Conservation (phyloP, 2,113 vertebrate genomes). For the Coracopsis vasa region DNA sequence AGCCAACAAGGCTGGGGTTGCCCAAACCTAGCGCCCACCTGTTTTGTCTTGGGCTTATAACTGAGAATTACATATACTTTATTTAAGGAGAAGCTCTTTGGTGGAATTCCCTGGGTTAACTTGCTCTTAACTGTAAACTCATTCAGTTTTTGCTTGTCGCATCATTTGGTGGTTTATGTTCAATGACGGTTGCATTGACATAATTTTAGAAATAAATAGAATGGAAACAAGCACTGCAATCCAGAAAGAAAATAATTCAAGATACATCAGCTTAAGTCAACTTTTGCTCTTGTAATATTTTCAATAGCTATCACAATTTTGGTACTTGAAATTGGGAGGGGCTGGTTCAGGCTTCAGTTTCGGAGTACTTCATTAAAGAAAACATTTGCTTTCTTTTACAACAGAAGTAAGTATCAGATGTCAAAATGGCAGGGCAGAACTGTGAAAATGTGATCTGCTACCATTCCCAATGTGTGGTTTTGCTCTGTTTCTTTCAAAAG, state of each 20-base stretch:
- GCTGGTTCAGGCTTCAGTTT: background rate
- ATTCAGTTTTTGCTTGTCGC: rapidly evolving
- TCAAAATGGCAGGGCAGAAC: background rate
- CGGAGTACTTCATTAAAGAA: background rate
- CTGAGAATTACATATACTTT: background rate
- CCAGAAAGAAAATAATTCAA: background rate
- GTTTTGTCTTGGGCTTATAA: background rate
- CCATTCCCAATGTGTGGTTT: background rate
- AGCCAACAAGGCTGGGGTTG: background rate
- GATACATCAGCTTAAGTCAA: background rate
- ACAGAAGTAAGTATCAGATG: background rate
- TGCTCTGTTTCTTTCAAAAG: background rate
- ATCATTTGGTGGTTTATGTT: background rate
- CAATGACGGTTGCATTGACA: background rate
- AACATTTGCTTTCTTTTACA: background rate
- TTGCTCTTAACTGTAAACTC: background rate
- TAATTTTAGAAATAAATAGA: background rate
- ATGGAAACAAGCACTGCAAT: background rate
- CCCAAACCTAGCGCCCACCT: rapidly evolving
- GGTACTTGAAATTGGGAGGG: background rate
- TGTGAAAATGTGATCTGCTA: background rate
- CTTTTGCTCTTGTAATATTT: background rate
- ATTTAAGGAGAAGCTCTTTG: background rate
- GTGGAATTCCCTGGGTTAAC: background rate
- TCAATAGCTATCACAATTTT: background rate